Evolutionary conservation across 2,888 invertebrate genomes (phyloP).

Genomic region (Nineta flava): DNA sequence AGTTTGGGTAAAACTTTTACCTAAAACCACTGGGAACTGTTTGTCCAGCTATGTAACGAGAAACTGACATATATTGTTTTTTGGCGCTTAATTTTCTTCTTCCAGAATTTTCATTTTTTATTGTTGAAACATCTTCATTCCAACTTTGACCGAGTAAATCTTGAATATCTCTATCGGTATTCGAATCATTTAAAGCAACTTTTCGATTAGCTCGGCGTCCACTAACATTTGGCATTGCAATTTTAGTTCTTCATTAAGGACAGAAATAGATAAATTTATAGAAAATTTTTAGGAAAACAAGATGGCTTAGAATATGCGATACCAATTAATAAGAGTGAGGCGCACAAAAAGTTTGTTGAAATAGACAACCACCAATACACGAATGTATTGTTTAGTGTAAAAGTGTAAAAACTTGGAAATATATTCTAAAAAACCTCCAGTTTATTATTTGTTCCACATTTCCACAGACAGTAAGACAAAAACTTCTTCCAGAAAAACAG

Average conservation of each 20-base stretch:
- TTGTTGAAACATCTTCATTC: not conserved
- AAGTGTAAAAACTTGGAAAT: too few species aligned
- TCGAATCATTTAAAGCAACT: not conserved
- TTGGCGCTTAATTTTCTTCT: constrained; percentile 30
- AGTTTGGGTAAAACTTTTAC: not conserved
- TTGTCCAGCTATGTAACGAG: constrained; percentile 62
- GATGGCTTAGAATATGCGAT: too few species aligned
- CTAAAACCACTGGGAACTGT: constrained; percentile 6
- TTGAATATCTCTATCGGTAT: not conserved
- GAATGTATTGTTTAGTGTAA: too few species aligned
- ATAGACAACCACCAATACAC: too few species aligned
- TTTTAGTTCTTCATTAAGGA: not conserved
- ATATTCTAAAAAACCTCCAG: too few species aligned
- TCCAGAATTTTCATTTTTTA: not conserved
- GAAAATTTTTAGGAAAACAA: too few species aligned
- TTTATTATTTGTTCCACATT: too few species aligned
- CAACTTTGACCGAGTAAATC: not conserved
- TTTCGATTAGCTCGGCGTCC: not conserved
- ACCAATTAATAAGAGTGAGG: too few species aligned
- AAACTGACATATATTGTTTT: constrained; percentile 61
- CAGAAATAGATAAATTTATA: too few species aligned
- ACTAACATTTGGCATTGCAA: not conserved
- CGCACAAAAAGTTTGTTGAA: too few species aligned
- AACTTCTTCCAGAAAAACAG: too few species aligned
- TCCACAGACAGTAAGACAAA: too few species aligned